Evolutionary conservation across 2,888 invertebrate genomes (phyloP), one percentile per base, ranked within the genome.

Genomic region (Apeira syringaria): DNA sequence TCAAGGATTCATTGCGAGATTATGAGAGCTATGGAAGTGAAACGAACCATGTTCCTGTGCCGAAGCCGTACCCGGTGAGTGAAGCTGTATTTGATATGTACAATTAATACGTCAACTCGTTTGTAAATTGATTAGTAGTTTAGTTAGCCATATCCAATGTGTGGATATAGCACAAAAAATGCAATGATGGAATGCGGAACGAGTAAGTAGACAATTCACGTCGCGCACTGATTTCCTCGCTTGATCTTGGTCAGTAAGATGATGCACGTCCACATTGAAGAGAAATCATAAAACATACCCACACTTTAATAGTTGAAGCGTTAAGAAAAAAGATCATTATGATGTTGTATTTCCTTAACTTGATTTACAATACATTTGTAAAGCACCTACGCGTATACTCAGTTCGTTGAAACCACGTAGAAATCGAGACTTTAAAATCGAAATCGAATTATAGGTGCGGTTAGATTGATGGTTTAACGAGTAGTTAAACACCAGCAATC

Each of bases 181-280:
- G 22, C 53, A 61, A 72, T 57, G 61, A 66, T 68, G 82, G 88
- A 86, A 89, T 89, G 88, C 88, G 88, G 88, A 88, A 86, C 75
- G 77, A 74, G 79, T 79, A 76, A 75, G 69, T 69, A 70, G 69
- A 64, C 64, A 64, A 59, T 68, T 71, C 68, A 68, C 87, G 84
- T 87, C 82, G 72, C 80, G 88, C 85, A 86, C 87, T 84, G 79
- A 85, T 88, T 88, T 87, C 70, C 64, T 78, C 79, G 75, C 68
- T 76, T 78, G 73, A 65, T 67, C 68, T 74, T 74, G 68, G 71
- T 50, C 68, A 72, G 78, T 78, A 76, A 80, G 77, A 77, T 78
- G 74, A 81, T 67, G 77, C 74, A 77, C 71, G 73, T 67, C 69
- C 73, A 70, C 65, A 63, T 61, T 58, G 58, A 51, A 61, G 84